These are phyloP conservation scores for Triplophysa rosa DNA, from an alignment of 2,113 vertebrate genomes.

Conservation along the genomic window DNA sequence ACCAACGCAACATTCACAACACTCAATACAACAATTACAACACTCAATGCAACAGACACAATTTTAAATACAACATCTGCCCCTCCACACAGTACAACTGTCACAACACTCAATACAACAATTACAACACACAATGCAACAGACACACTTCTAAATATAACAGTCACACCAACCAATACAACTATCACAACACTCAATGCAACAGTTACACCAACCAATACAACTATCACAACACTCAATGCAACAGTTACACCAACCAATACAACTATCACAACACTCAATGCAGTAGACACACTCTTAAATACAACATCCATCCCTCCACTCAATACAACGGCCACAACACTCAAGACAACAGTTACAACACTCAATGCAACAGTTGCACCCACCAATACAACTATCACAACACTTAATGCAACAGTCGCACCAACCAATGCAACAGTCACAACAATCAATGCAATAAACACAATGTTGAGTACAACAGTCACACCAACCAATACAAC, in stretches of 20 bases:
- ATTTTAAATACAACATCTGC: not conserved
- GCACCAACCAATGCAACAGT: not conserved
- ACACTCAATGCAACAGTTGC: not conserved
- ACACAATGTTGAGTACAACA: not conserved
- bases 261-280: not conserved
- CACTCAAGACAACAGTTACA: no score
- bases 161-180: not conserved
- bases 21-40: not conserved
- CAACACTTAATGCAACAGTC: not conserved
- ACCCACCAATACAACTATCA: not conserved
- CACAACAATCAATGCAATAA: not conserved
- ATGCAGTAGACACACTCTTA: not conserved
- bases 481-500: not conserved
- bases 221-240: not conserved
- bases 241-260: not conserved
- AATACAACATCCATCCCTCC: not conserved
- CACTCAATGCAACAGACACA: not conserved
- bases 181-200: not conserved
- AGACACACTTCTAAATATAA: no score
- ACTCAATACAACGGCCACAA: not conserved
- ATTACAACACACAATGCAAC: not conserved
- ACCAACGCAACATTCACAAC: not conserved
- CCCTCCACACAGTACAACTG: no score
- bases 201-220: not conserved
- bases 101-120: not conserved